Evolutionary conservation across 1,140 invertebrate genomes (phyloP), one percentile per base, ranked within the genome.

Genomic region (Trissolcus basalis): DNA sequence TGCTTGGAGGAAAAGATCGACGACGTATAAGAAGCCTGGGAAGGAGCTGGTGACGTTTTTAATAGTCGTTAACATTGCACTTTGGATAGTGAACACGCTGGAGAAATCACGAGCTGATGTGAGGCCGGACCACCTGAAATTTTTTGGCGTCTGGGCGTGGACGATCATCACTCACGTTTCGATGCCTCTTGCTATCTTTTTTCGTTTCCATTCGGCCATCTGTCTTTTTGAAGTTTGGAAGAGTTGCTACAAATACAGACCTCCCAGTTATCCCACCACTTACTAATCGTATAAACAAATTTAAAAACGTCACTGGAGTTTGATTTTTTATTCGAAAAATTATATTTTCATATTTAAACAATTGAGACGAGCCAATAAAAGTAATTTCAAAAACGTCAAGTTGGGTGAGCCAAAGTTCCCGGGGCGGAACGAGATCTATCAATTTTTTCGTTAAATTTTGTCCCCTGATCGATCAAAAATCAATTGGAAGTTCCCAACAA

Each of bases 111-210:
- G 93, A n/a, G 93, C 94, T 0, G 93, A 94, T 49, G 94, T 94
- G 49, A 90, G 94, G 35, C 94, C 95, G 0, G 91, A 93, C 11
- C 94, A 96, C 80, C 86, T 96, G 14, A 80, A 90, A 19, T 96
- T 96, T 84, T 96, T 94, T 79, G 95, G 94, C 1, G 91, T 91
- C 1, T 96, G 92, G 94, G 94, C 91, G 0, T 96, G 95, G 95
- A 95, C 94, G 0, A 95, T 96, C 67, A 95, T 97, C 53, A 95
- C 93, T 0, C 94, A 95, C 83, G 91, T 96, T 0, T 94, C 94
- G 0, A 94, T 95, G 91, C 95, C 95, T 0, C 89, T 96, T 32
- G 92, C 94, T 0, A 96, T 96, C 58, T 96, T 96, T 86, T 96
- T 95, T 85, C 89, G 95, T 10, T 96, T 93, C 81, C 93, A 95